Evolutionary conservation across 2,113 vertebrate species (phyloP).

Genomic region (Tenrec ecaudatus): DNA sequence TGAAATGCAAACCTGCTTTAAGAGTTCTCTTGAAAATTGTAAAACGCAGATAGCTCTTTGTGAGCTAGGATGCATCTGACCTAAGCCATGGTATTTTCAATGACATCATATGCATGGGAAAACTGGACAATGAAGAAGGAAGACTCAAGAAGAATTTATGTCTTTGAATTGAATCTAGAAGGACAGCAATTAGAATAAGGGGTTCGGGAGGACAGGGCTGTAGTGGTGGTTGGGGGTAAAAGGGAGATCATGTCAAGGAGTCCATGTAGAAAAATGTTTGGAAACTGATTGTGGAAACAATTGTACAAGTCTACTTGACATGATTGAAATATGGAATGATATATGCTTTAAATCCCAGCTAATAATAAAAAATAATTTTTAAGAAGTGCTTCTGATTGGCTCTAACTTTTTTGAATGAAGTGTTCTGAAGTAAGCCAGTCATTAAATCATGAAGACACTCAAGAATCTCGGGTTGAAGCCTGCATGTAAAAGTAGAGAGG

Average conservation of each 20-base stretch:
- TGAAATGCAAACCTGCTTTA: not conserved
- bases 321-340: no score
- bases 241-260: no score
- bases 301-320: no score
- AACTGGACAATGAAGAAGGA: not conserved
- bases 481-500: not conserved
- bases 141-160: not conserved
- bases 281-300: no score
- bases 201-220: not conserved
- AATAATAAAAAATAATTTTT: no score
- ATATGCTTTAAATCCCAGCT: no score
- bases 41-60: not conserved
- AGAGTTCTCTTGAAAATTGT: not conserved
- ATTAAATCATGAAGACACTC: not conserved
- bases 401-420: not conserved
- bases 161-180: no score
- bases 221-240: not conserved
- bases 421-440: not conserved
- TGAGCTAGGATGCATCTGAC: not conserved
- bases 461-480: not conserved
- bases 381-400: not conserved
- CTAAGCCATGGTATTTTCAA: not conserved
- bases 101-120: not conserved
- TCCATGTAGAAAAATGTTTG: no score
- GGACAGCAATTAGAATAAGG: not conserved